These are phyloP conservation scores for Napeogenes inachia DNA, from an alignment of 2,888 invertebrate species.

Conservation along the genomic window DNA sequence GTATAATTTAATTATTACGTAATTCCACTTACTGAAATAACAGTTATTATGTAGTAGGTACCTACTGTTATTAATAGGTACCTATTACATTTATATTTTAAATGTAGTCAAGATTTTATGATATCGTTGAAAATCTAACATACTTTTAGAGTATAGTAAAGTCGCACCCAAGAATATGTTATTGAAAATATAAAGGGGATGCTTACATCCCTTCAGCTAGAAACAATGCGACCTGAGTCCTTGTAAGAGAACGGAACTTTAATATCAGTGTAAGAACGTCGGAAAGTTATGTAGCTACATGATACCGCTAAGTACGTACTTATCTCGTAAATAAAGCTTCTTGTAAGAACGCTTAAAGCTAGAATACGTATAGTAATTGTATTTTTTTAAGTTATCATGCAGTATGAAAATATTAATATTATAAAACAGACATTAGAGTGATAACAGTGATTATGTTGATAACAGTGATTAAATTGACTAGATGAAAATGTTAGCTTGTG, in stretches of 20 bases:
- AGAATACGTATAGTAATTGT: not conserved
- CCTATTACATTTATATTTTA: no score
- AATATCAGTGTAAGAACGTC: conserved; percentile 39
- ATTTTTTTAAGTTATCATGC: not conserved
- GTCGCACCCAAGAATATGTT: conserved; percentile 14
- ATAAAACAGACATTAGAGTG: conserved; percentile 52
- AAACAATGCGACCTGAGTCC: conserved; percentile 44
- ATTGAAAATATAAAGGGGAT: conserved; percentile 36
- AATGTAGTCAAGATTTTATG: no score
- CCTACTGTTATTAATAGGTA: no score
- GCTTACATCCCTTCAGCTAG: conserved; percentile 36
- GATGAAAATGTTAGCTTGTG: conserved; percentile 81
- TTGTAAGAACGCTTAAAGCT: conserved; percentile 11
- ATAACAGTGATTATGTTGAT: conserved; percentile 46
- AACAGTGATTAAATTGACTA: conserved; percentile 42
- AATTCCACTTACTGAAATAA: no score
- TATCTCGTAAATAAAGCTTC: conserved; percentile 22
- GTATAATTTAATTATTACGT: no score
- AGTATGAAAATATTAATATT: not conserved
- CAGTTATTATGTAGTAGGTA: no score
- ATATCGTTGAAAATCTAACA: no score
- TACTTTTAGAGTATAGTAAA: no score
- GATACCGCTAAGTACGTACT: conserved; percentile 35
- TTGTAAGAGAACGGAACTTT: conserved; percentile 39
- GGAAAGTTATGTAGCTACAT: conserved; percentile 33